Base-by-base conservation (phyloP, 2,797 vertebrate genomes). In the Botia kubotai region DNA sequence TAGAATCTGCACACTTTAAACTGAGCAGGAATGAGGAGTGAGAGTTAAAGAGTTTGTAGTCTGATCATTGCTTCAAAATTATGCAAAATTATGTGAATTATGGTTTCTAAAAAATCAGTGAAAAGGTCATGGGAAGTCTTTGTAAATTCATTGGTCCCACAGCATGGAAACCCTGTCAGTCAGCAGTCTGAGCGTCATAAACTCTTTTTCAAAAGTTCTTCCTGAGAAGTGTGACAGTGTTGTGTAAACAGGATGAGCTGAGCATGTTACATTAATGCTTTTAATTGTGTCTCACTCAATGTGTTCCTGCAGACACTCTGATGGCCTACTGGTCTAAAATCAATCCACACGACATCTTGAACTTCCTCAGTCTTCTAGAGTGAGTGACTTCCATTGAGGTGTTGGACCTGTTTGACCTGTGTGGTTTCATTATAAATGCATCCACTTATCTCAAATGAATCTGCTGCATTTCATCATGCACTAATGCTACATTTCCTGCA, bases 291-390 rank as follows among this genome's bases (percentile, higher is more conserved):
- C 26, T 66, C 33, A 2, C 50, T 72, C 69, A 77, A 77, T 69
- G 69, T 82, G 80, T 84, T n/a, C 81, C 89, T 90, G 65, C 91
- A 99, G 98, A 99, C 83, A 96, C 95, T 21, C 92, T 98, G 67
- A 84, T 93, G 82, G 91, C 95, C 65, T 99, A 98, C 88, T 99
- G 97, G 97, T 97, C 95, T 91, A 99, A 97, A 92, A 88, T 98
- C 62, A 93, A 93, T 73, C 95, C 96, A 19, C 97, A 96, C 69
- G 97, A 98, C 84, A 91, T 98, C 80, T 95, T 96, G 93, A 97
- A 97, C 66, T 96, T 96, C 88, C 96, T 99, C 29, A 88, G 93
- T 82, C 92, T 99, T 86, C 90, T 99, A 0, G 97, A 99, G 97
- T 99, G 89, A 98, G 97, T 96, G 81, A 82, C 10, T 0, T 0